Conservation (phyloP, 1,140 invertebrate genomes). For the Drosophila insularis region DNA sequence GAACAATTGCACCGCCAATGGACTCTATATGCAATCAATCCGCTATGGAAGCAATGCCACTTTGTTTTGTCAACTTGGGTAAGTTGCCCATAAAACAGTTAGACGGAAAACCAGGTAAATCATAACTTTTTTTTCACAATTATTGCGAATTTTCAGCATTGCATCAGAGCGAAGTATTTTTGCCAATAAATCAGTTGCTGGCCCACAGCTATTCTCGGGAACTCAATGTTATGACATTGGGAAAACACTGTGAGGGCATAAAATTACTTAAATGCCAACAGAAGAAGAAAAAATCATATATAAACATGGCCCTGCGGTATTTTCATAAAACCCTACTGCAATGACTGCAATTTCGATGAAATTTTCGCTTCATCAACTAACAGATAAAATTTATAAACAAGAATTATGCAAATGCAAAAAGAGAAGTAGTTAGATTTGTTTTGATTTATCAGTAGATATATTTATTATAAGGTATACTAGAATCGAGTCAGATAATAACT, state of each 20-base stretch:
- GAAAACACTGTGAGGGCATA: slow-evolving; percentile 44
- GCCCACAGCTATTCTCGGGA: slow-evolving; percentile 51
- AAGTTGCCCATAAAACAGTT: neutral
- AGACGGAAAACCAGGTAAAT: too few species aligned
- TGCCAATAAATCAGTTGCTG: slow-evolving; percentile 40
- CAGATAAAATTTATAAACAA: neutral
- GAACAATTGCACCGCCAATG: slow-evolving; percentile 52
- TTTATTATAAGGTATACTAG: neutral
- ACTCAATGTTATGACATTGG: slow-evolving; percentile 5
- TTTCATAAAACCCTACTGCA: slow-evolving; percentile 39
- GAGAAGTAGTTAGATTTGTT: neutral
- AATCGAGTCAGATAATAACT: neutral
- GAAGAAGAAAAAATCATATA: slow-evolving; percentile 58
- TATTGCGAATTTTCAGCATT: slow-evolving; percentile 29
- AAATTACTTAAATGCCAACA: slow-evolving; percentile 34
- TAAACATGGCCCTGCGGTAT: slow-evolving; percentile 45
- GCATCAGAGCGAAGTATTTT: slow-evolving; percentile 37
- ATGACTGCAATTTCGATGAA: neutral
- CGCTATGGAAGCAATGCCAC: slow-evolving; percentile 1
- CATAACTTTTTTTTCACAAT: neutral
- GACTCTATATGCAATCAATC: neutral
- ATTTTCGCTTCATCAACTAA: neutral
- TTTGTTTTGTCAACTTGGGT: slow-evolving; percentile 57
- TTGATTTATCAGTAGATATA: slow-evolving; percentile 6
- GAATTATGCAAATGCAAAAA: neutral